Conservation (phyloP, 64 coral and sea anemone genomes). For the Anthopleura sola region DNA sequence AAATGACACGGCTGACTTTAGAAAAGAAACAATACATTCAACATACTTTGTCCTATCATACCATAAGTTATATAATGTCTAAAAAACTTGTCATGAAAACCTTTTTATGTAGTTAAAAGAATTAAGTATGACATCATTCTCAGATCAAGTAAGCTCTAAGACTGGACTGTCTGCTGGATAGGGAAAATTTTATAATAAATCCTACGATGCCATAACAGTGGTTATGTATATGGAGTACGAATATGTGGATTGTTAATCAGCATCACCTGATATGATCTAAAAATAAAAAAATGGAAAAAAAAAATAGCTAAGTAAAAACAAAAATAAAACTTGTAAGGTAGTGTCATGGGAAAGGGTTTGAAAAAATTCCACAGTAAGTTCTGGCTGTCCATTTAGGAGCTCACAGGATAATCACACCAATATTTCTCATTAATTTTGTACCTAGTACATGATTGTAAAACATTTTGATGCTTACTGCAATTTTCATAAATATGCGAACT, state of each 20-base stretch:
- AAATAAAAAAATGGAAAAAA: conserved; percentile 14
- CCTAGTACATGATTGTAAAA: no score
- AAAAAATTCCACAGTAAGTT: no score
- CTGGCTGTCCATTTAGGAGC: no score
- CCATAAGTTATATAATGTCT: background rate
- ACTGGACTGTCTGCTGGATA: background rate
- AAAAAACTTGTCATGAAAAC: background rate
- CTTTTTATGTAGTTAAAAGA: background rate
- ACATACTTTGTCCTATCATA: no score
- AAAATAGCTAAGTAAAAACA: background rate
- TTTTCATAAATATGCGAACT: no score
- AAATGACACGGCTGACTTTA: no score
- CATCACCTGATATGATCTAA: conserved; percentile 50
- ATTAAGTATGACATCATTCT: background rate
- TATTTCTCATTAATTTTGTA: no score
- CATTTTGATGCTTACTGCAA: no score
- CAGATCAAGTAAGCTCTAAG: background rate
- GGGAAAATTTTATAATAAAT: background rate
- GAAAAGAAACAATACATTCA: no score
- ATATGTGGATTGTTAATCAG: conserved; percentile 15
- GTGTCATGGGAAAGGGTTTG: no score
- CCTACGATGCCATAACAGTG: background rate
- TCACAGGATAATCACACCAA: no score
- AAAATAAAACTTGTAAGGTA: background rate
- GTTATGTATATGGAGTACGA: background rate